A percentile compares a stretch with the other conserved stretches of the same genome.
Evolutionary conservation across 2,888 invertebrate genomes (phyloP).

Genomic region (Xanthorhoe spadicearia): DNA sequence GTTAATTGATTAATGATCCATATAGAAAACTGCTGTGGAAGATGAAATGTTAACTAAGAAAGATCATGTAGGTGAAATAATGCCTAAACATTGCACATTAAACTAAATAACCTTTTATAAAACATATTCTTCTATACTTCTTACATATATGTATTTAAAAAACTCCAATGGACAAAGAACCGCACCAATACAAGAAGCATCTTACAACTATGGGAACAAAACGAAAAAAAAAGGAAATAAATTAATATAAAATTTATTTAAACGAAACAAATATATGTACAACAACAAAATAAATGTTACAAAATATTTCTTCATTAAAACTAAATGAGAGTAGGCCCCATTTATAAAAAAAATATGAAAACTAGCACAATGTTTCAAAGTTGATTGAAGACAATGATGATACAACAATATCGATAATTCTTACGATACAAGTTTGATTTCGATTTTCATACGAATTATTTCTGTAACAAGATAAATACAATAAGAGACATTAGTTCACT

Average conservation of each 20-base stretch:
- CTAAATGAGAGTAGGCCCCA: slow-evolving; percentile 67
- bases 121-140: not conserved
- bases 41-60: too few species aligned
- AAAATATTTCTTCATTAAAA: slow-evolving; percentile 55
- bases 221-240: slow-evolving; percentile 58
- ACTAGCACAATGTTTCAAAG: slow-evolving; percentile 12
- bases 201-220: slow-evolving; percentile 43
- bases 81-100: too few species aligned
- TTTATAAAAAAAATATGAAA: slow-evolving; percentile 27
- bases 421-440: slow-evolving; percentile 2
- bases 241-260: slow-evolving; percentile 75
- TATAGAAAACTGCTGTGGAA: too few species aligned
- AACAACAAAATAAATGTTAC: slow-evolving; percentile 69
- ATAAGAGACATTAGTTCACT: slow-evolving; percentile 31
- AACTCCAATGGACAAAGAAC: slow-evolving; percentile 26
- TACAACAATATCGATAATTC: slow-evolving; percentile 19
- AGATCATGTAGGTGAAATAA: too few species aligned
- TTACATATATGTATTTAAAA: not conserved
- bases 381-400: slow-evolving; percentile 15
- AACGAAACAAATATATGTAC: slow-evolving; percentile 76
- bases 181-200: slow-evolving; percentile 40
- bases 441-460: slow-evolving; percentile 1
- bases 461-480: slow-evolving; percentile 36
- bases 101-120: not conserved
- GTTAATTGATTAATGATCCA: too few species aligned